Evolutionary conservation across 37 sponge, comb jelly and placozoan genomes (phyloP).

Genomic region (Geodia barretti): DNA sequence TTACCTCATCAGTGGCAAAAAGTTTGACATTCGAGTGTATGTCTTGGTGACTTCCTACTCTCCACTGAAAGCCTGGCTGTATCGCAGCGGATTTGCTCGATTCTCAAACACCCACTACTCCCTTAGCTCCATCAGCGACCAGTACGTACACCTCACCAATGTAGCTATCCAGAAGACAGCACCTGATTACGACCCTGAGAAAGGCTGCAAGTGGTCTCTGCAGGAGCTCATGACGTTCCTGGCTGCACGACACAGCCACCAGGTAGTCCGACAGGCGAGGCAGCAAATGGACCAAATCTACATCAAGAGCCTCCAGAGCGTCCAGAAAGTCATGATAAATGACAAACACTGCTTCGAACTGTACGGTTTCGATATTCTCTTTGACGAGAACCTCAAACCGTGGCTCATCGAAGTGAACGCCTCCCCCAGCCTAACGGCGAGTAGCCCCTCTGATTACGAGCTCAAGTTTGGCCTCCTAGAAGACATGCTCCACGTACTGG

Average conservation of each 20-base stretch:
- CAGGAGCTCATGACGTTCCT: constrained; percentile 87
- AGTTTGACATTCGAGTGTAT: constrained; percentile 97
- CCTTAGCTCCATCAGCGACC: constrained; percentile 87
- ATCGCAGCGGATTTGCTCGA: constrained; percentile 97
- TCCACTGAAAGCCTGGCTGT: constrained; percentile 95
- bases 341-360: constrained; percentile 99
- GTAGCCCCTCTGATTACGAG: constrained; percentile 96
- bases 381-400: constrained; percentile 94
- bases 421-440: constrained; percentile 96
- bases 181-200: constrained; percentile 99
- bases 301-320: constrained; percentile 94
- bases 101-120: constrained; percentile 95
- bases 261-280: constrained; percentile 71
- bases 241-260: constrained; percentile 83
- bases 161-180: constrained; percentile 99
- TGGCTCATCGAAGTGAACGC: constrained; percentile 99
- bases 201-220: constrained; percentile 99
- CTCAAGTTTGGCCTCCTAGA: constrained; percentile 93
- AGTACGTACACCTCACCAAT: constrained; percentile 96
- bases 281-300: constrained; percentile 88
- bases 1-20: constrained; percentile 94
- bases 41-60: constrained; percentile 93
- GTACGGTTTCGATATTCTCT: constrained; percentile 98
- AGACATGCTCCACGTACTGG: constrained; percentile 94
- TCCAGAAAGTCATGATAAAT: constrained; percentile 96